Conservation (phyloP, 2,888 invertebrate genomes). For the Doris montereyensis region DNA sequence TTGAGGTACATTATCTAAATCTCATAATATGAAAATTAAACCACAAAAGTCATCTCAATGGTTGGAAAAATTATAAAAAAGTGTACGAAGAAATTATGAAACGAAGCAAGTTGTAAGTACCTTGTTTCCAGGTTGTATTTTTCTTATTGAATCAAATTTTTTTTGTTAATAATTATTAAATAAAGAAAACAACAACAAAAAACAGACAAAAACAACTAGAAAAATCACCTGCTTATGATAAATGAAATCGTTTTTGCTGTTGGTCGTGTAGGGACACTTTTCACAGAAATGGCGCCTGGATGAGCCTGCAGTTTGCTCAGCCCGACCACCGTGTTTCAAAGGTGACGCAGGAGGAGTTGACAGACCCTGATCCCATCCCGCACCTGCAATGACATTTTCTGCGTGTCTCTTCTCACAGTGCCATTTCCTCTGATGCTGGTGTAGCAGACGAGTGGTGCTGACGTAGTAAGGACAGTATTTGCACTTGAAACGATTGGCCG, state of each 20-base stretch:
- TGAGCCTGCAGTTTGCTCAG: conserved; percentile 39
- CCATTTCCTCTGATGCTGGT: conserved; percentile 77
- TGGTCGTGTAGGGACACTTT: conserved; percentile 87
- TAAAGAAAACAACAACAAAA: background rate
- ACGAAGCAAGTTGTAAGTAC: too few species aligned
- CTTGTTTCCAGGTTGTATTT: too few species aligned
- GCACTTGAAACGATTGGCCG: conserved; percentile 84
- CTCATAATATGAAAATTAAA: too few species aligned
- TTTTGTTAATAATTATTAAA: background rate
- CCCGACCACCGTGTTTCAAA: conserved; percentile 15
- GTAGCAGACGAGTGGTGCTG: conserved; percentile 74
- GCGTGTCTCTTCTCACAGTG: conserved; percentile 45
- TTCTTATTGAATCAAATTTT: background rate
- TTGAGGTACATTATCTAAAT: too few species aligned
- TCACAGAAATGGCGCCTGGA: conserved; percentile 82
- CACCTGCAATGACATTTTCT: conserved; percentile 42
- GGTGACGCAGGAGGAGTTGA: conserved; percentile 32
- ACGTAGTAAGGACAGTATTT: conserved; percentile 87
- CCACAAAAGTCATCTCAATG: too few species aligned
- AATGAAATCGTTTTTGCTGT: conserved; percentile 88
- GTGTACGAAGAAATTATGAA: too few species aligned
- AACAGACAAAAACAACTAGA: too few species aligned
- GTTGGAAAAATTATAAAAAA: too few species aligned
- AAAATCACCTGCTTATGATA: conserved; percentile 83
- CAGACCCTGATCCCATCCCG: conserved; percentile 7